These are phyloP conservation scores for Halcyon chelicuti DNA, from an alignment of 2,797 vertebrate species.

Conservation along the genomic window DNA sequence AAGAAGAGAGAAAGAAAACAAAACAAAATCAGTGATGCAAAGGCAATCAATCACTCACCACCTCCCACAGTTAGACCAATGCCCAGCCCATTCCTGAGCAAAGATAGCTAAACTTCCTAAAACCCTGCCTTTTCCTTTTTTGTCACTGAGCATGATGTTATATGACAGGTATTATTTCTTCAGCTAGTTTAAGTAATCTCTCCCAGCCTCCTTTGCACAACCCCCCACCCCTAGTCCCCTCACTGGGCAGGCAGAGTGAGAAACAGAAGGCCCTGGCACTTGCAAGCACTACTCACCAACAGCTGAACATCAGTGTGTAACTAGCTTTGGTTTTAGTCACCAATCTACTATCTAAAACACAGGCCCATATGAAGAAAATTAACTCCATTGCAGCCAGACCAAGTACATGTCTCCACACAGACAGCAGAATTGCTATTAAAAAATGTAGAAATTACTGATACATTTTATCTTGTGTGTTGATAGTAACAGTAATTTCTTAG, in stretches of 20 bases:
- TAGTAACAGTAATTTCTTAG: neutral
- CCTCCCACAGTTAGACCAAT: accelerated
- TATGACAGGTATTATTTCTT: neutral
- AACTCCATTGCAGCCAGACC: neutral
- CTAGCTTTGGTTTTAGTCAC: neutral
- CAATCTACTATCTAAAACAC: neutral
- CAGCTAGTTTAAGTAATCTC: neutral
- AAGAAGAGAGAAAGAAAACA: neutral
- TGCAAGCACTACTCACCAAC: neutral
- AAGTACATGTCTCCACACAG: neutral
- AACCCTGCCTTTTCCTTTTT: accelerated
- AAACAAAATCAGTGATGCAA: neutral
- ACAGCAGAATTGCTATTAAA: neutral
- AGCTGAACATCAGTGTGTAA: neutral
- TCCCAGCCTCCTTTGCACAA: neutral
- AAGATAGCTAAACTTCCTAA: neutral
- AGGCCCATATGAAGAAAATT: neutral
- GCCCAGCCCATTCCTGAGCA: neutral
- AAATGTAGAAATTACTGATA: accelerated
- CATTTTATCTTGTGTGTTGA: neutral
- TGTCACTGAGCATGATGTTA: neutral
- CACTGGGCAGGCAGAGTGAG: neutral
- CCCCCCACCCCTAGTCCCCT: accelerated
- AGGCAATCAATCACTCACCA: neutral
- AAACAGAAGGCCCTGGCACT: neutral